phyloP scores from a whole-genome alignment of 2,797 vertebrate species.

The Hypotaenidia okinawae region DNA sequence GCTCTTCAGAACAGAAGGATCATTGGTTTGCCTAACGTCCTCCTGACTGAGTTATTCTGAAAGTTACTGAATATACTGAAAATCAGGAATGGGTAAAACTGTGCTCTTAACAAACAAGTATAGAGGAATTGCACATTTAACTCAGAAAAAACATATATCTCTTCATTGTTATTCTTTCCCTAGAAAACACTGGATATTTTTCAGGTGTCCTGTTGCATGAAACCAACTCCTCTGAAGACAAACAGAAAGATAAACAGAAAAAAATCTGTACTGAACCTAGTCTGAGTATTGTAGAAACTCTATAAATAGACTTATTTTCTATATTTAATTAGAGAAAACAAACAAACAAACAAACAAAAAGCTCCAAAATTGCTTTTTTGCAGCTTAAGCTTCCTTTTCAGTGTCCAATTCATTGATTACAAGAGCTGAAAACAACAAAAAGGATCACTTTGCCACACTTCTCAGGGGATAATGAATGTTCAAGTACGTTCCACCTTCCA shows the following conservation, averaged over 20 bases:
- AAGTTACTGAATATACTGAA: neutral
- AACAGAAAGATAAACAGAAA: neutral
- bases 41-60: neutral
- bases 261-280: neutral
- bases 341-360: neutral
- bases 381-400: neutral
- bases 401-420: neutral
- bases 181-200: neutral
- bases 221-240: neutral
- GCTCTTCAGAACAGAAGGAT: neutral
- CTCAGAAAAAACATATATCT: neutral
- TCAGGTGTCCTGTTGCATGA: neutral
- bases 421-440: neutral
- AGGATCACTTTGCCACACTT: neutral
- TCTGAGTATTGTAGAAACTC: neutral
- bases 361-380: neutral
- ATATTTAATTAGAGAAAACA: neutral
- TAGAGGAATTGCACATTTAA: neutral
- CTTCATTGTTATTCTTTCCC: neutral
- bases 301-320: neutral
- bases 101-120: neutral
- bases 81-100: neutral
- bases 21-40: fast-evolving
- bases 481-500: neutral
- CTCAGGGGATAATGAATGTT: neutral